These are phyloP conservation scores for Mixornis gularis DNA, from an alignment of 2,113 vertebrate genomes.

Conservation along the genomic window DNA sequence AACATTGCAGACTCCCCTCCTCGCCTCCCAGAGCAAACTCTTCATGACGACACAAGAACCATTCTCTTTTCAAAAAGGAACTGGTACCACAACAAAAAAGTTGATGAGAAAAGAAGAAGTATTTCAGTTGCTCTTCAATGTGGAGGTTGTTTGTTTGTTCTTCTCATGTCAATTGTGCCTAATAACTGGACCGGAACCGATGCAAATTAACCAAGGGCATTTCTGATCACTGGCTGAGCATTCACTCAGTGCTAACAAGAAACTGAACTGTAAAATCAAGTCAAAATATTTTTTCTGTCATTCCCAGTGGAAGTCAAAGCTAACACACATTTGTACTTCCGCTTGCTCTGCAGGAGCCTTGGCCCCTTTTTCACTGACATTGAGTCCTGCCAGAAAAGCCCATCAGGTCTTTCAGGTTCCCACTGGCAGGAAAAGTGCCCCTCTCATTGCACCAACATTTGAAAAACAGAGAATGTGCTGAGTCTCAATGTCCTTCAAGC, in stretches of 20 bases:
- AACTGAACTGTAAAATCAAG: constrained; percentile 35
- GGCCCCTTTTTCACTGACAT: neutral
- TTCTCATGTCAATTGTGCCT: neutral
- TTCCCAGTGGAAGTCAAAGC: constrained; percentile 16
- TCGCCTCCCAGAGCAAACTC: constrained; percentile 11
- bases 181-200: neutral
- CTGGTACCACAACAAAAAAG: neutral
- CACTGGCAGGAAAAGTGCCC: constrained; percentile 18
- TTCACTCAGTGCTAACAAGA: neutral
- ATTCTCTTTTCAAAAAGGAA: neutral
- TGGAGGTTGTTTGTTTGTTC: neutral
- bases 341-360: neutral
- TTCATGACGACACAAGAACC: neutral
- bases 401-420: constrained; percentile 40
- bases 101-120: neutral
- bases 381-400: constrained; percentile 21
- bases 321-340: neutral
- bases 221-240: constrained; percentile 28
- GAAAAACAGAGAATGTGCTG: constrained; percentile 28
- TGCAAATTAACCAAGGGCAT: constrained; percentile 50
- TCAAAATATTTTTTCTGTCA: constrained; percentile 41
- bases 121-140: neutral
- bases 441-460: neutral
- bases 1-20: neutral
- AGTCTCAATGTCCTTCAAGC: constrained; percentile 13